Conservation (phyloP, 2,113 vertebrate species). For the Brachyhypopomus gauderio region DNA sequence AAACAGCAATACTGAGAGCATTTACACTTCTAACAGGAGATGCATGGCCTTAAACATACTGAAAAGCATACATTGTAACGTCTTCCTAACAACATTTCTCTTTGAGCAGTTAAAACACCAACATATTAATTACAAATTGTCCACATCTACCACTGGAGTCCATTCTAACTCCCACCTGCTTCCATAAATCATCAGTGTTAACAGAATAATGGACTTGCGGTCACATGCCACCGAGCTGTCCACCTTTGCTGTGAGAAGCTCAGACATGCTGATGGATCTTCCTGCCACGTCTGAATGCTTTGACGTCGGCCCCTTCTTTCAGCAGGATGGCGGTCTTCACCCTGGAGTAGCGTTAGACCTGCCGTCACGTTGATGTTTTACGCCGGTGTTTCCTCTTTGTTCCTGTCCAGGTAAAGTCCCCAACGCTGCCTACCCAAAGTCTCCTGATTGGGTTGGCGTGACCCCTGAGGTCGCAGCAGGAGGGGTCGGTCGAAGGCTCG, state of each 20-base stretch:
- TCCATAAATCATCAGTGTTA: background rate
- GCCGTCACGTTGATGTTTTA: background rate
- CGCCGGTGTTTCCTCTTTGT: slow-evolving; percentile 2
- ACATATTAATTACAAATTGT: background rate
- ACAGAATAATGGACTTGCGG: background rate
- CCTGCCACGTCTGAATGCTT: too few species aligned
- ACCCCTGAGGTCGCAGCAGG: slow-evolving; percentile 62
- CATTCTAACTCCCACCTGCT: background rate
- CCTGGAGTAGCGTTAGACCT: background rate
- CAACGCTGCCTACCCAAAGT: slow-evolving; percentile 65
- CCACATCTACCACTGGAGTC: background rate
- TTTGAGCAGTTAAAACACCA: background rate
- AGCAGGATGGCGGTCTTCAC: background rate
- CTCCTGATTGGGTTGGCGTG: slow-evolving; percentile 69
- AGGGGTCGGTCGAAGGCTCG: slow-evolving; percentile 58
- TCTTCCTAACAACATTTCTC: background rate
- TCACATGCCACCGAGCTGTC: background rate
- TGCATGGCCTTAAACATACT: background rate
- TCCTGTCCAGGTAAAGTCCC: slow-evolving; percentile 76
- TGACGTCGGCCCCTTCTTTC: background rate
- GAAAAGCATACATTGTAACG: background rate
- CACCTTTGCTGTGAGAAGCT: background rate
- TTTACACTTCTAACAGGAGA: too few species aligned
- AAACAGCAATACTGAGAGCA: background rate
- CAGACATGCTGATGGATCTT: background rate